Evolutionary conservation across 2,888 invertebrate genomes (phyloP).

Genomic region (Seira ritae): DNA sequence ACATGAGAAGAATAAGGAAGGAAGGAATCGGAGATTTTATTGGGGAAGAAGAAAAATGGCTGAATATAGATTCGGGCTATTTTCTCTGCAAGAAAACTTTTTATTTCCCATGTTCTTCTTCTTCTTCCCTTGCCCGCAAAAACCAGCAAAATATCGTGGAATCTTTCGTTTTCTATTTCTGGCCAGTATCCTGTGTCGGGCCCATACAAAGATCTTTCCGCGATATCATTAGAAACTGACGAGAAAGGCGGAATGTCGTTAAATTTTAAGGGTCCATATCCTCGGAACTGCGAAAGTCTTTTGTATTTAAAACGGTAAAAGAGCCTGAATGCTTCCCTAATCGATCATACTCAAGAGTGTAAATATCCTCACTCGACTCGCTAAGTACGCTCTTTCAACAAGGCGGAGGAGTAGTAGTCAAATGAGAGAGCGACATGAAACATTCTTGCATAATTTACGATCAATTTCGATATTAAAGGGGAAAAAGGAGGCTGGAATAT

Average conservation of each 20-base stretch:
- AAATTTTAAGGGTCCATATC: no score
- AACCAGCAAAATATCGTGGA: neutral
- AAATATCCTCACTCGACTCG: no score
- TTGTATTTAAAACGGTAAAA: no score
- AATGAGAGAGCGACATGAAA: neutral
- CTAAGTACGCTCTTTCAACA: no score
- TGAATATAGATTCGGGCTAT: conserved; percentile 23
- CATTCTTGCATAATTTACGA: conserved; percentile 7
- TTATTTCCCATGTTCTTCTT: neutral
- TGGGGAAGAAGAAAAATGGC: neutral
- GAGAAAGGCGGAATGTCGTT: no score
- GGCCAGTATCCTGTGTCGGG: neutral
- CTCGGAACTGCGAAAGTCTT: no score
- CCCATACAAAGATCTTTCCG: no score
- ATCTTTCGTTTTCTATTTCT: neutral
- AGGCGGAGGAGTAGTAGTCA: neutral
- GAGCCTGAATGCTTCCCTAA: neutral
- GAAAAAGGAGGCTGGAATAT: neutral
- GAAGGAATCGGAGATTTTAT: conserved; percentile 21
- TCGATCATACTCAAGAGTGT: neutral
- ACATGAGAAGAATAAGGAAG: conserved; percentile 6
- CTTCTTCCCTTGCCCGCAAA: conserved; percentile 15
- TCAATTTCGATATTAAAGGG: neutral
- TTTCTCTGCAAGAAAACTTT: conserved; percentile 37
- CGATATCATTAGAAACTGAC: no score